A percentile compares a stretch with the other conserved stretches of the same genome.
Conservation (phyloP, 2,797 vertebrate genomes). For the Pteropus rufus region DNA sequence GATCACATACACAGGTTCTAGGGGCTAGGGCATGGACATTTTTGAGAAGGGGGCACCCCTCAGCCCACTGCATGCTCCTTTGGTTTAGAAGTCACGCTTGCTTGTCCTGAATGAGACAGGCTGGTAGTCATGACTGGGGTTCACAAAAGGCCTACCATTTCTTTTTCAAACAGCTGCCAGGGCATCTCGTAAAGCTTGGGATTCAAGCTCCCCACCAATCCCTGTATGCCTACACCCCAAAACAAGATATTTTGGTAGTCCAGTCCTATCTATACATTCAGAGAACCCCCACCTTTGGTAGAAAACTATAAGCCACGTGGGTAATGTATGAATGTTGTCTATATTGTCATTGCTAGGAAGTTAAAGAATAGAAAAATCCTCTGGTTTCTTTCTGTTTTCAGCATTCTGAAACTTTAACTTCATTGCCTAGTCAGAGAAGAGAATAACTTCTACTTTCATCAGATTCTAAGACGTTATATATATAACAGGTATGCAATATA, state of each 20-base stretch:
- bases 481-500: neutral
- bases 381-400: neutral
- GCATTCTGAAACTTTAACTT: neutral
- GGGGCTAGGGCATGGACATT: neutral
- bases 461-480: neutral
- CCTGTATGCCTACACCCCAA: neutral
- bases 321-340: neutral
- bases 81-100: neutral
- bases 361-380: neutral
- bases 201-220: neutral
- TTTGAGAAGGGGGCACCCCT: neutral
- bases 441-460: neutral
- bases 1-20: neutral
- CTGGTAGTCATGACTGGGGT: neutral
- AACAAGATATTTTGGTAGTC: neutral
- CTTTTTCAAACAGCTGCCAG: neutral
- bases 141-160: neutral
- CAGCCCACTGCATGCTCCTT: neutral
- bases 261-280: neutral
- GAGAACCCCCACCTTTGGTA: neutral
- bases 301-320: neutral
- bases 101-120: neutral
- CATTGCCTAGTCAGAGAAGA: neutral
- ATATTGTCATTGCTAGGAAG: neutral
- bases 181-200: neutral